A percentile compares a stretch with the other conserved stretches of the same genome.
Conservation (phyloP, 2,797 vertebrate species). For the Gymnocypris eckloni region DNA sequence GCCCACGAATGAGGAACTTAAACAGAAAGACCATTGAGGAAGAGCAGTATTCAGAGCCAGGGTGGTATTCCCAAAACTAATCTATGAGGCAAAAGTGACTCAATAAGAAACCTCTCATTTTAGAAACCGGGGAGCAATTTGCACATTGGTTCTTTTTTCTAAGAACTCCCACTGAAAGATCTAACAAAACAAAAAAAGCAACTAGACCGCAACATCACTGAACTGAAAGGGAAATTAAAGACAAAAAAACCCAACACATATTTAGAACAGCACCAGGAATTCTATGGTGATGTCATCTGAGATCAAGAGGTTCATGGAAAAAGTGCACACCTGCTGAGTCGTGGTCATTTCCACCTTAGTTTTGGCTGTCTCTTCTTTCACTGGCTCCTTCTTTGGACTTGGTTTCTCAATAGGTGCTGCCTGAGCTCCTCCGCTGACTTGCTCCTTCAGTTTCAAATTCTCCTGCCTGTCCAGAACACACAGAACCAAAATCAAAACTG, state of each 20-base stretch:
- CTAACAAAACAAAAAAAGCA: background rate
- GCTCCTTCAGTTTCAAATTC: conserved; percentile 92
- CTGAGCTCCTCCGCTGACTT: conserved; percentile 79
- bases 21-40: conserved; percentile 27
- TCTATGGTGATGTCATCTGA: conserved; percentile 18
- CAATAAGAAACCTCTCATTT: conserved; percentile 31
- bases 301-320: background rate
- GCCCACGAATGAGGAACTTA: conserved; percentile 3
- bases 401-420: conserved; percentile 65
- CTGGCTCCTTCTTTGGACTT: conserved; percentile 75
- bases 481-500: conserved; percentile 13
- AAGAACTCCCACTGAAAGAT: conserved; percentile 15
- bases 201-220: background rate
- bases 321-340: conserved; percentile 78
- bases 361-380: conserved; percentile 77
- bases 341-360: conserved; percentile 78
- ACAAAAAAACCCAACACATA: conserved; percentile 8
- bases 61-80: conserved; percentile 46
- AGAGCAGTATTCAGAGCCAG: background rate
- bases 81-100: conserved; percentile 12
- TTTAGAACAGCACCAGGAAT: conserved; percentile 28
- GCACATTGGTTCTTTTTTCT: background rate
- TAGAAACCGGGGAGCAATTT: conserved; percentile 15
- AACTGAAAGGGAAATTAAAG: conserved; percentile 6
- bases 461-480: conserved; percentile 81